These are phyloP conservation scores for Casuarius casuarius DNA, from an alignment of 2,113 vertebrate genomes.

Conservation along the genomic window DNA sequence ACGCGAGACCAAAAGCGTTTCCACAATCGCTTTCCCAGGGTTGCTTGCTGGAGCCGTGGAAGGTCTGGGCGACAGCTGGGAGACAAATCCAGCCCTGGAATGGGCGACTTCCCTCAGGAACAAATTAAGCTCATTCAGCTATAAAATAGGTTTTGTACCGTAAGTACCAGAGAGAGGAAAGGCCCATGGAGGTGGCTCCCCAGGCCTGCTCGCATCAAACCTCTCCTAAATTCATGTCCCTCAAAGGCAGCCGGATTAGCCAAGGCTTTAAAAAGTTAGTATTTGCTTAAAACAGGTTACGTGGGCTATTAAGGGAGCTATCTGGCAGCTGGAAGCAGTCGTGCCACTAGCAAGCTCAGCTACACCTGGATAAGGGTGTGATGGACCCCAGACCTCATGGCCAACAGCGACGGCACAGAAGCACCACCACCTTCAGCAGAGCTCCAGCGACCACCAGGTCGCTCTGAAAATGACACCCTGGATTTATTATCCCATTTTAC, in stretches of 20 bases:
- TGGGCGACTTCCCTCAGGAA: constrained; percentile 20
- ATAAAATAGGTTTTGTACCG: background rate
- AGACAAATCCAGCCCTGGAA: constrained; percentile 20
- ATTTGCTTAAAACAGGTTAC: accelerated
- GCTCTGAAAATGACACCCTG: background rate
- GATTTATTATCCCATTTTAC: background rate
- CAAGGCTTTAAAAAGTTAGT: background rate
- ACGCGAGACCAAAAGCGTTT: background rate
- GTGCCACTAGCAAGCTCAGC: accelerated
- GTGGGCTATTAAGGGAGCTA: too few relatives aligned
- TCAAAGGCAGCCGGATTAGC: accelerated
- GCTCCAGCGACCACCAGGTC: background rate
- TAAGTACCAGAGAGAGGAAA: accelerated
- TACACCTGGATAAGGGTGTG: accelerated
- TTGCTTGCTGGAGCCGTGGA: accelerated
- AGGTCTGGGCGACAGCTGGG: constrained; percentile 40
- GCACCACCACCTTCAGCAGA: background rate
- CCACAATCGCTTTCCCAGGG: constrained; percentile 18
- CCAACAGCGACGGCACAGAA: too few relatives aligned
- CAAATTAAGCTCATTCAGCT: background rate
- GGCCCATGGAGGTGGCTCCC: accelerated
- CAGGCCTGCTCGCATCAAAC: background rate
- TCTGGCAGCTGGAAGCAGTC: background rate
- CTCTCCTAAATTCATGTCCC: accelerated
- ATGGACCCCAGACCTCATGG: background rate